Percentiles rank a stretch among this genome's conserved stretches.
phyloP scores from a whole-genome alignment of 2,888 invertebrate species.

The Liopterus haemorrhoidalis region DNA sequence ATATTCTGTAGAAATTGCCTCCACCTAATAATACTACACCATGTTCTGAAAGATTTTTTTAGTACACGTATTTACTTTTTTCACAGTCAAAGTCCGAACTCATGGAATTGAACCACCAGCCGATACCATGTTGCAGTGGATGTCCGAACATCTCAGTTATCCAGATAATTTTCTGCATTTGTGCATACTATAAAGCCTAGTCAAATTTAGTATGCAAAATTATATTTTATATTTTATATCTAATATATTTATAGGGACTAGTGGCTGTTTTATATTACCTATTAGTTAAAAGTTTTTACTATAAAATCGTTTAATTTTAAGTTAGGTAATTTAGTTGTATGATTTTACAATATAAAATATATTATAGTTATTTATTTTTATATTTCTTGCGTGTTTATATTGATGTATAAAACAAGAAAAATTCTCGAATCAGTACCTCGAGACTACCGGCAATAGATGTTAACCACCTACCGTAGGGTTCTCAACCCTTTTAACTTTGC shows the following conservation, averaged over 20 bases:
- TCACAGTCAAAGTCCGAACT: conserved; percentile 69
- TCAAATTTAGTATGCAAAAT: conserved; percentile 17
- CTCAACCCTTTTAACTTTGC: too few relatives aligned
- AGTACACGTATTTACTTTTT: not conserved
- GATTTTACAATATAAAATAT: too few relatives aligned
- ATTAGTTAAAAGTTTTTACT: not conserved
- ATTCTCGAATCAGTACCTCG: too few relatives aligned
- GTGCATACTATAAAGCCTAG: conserved; percentile 48
- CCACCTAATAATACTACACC: too few relatives aligned
- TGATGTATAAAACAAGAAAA: too few relatives aligned
- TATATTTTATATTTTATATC: not conserved
- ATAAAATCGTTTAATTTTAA: too few relatives aligned
- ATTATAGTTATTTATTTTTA: too few relatives aligned
- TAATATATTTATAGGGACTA: not conserved
- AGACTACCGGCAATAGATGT: too few relatives aligned
- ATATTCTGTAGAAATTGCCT: too few relatives aligned
- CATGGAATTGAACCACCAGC: conserved; percentile 85
- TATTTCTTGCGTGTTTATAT: too few relatives aligned
- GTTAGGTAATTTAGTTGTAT: not conserved
- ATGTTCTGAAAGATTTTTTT: too few relatives aligned
- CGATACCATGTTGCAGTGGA: conserved; percentile 92
- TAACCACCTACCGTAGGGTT: too few relatives aligned
- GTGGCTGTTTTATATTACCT: not conserved
- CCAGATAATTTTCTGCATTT: conserved; percentile 98
- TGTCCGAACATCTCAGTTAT: conserved; percentile 95